Conservation (phyloP, 2,797 vertebrate genomes). For the Tragopan temminckii region DNA sequence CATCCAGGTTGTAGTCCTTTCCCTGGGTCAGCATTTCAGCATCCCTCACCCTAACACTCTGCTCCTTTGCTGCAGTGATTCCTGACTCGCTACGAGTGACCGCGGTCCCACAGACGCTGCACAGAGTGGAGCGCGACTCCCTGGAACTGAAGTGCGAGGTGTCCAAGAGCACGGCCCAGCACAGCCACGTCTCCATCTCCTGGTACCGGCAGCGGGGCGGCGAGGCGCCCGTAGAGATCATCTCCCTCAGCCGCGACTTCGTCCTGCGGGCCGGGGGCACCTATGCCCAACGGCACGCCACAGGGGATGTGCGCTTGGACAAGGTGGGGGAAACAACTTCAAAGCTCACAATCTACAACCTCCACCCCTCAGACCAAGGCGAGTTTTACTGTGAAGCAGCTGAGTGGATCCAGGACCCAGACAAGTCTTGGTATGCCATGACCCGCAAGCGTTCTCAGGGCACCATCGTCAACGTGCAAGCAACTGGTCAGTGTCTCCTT, state of each 20-base stretch:
- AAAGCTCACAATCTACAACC: slow-evolving; percentile 92
- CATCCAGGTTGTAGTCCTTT: not conserved
- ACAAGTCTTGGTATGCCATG: slow-evolving; percentile 94
- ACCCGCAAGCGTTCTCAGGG: slow-evolving; percentile 94
- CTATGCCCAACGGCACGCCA: slow-evolving; percentile 91
- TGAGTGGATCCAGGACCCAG: slow-evolving; percentile 96
- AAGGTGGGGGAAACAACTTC: slow-evolving; percentile 91
- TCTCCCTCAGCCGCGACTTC: slow-evolving; percentile 93
- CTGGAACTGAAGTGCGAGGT: slow-evolving; percentile 94
- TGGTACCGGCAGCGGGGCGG: slow-evolving; percentile 89
- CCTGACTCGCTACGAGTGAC: slow-evolving; percentile 89
- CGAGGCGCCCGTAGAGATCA: slow-evolving; percentile 87
- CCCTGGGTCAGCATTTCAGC: rapidly evolving
- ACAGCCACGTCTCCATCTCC: slow-evolving; percentile 93
- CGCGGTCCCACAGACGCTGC: slow-evolving; percentile 88
- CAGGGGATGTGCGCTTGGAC: slow-evolving; percentile 92
- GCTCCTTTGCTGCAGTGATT: slow-evolving; percentile 88
- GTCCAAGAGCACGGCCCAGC: slow-evolving; percentile 88
- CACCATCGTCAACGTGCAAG: slow-evolving; percentile 90
- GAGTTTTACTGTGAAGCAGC: slow-evolving; percentile 95
- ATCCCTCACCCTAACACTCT: not conserved
- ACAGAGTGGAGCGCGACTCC: slow-evolving; percentile 93
- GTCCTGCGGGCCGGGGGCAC: slow-evolving; percentile 88
- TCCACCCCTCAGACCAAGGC: slow-evolving; percentile 94
- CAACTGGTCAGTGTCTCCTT: slow-evolving; percentile 87